Evolutionary conservation across 1,140 invertebrate species (phyloP).

Genomic region (Pseudomyrmex concolor): DNA sequence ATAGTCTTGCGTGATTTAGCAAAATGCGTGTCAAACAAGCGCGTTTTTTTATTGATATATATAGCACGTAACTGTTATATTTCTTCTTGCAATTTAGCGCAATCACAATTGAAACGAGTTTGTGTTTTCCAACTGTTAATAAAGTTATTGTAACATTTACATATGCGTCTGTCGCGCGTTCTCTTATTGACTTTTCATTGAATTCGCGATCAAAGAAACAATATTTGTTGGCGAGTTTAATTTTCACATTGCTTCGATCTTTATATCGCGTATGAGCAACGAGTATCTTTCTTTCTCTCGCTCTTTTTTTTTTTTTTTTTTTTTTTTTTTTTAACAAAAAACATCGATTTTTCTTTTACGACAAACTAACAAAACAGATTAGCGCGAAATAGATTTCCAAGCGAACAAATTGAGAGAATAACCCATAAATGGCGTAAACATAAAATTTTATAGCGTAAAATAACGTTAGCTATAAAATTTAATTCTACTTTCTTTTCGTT

Average conservation of each 20-base stretch:
- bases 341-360: neutral
- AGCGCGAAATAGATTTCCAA: slow-evolving; percentile 16
- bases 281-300: neutral
- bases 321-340: neutral
- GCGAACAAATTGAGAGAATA: slow-evolving; percentile 6
- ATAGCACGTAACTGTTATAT: no score
- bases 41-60: no score
- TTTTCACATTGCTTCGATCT: neutral
- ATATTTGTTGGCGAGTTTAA: neutral
- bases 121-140: no score
- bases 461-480: neutral
- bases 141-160: no score
- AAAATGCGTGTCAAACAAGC: no score
- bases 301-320: no score
- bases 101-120: no score
- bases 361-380: neutral
- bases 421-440: slow-evolving; percentile 14
- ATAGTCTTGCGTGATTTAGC: no score
- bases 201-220: no score
- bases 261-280: neutral
- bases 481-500: slow-evolving; percentile 21
- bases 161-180: no score
- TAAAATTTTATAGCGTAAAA: neutral
- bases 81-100: no score
- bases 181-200: no score